Base-by-base conservation (phyloP, 2,113 vertebrate species). In the Stomatorhinus ivindoensis region DNA sequence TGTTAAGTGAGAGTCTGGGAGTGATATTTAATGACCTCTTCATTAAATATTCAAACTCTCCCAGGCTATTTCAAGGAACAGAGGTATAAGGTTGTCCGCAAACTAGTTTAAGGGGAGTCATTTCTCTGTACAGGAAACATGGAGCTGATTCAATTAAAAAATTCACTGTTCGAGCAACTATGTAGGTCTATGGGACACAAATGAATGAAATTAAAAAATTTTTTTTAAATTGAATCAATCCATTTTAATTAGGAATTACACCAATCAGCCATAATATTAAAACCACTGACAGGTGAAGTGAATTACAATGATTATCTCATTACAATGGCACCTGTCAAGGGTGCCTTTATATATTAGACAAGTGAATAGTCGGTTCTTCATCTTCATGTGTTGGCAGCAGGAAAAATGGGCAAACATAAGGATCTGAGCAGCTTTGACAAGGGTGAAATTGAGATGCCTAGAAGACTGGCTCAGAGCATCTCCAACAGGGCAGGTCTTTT, bases 1-100 rank as follows among this genome's bases (percentile, higher is more conserved):
- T 39, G 87, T 88, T 88, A 84, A 87, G 50, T 47, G 85, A 35
- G 42, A 84, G 82, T 84, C 42, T 88, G 21, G 44, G 58, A 88
- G 42, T 47, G 58, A 88, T 84, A 84, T 84, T 84, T 84, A 84
- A 84, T 88, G 87, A 88, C 39, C 87, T 39, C 27, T 50, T 61
- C 48, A 89, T 39, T 53, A 80, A 89, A 51, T 53, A 83, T 80
- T 89, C 73, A 50, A 21, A 80, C 65, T 31, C 31, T 53, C 27
- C n/a, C 27, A 39, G 73, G 27, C 44, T 80, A 51, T 89, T 80
- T 89, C 24, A 82, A 69, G 88, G 46, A 89, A 50, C 47, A 42
- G 65, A 89, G 48, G 55, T 61, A 88, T 21, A 88, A 61, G 51
- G 44, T 61, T 76, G 10, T 76, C 65, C 73, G 46, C 61, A 48